phyloP scores from a whole-genome alignment of 30 jellyfish, hydroid and myxozoan genomes.

The Haliclystus octoradiatus region DNA sequence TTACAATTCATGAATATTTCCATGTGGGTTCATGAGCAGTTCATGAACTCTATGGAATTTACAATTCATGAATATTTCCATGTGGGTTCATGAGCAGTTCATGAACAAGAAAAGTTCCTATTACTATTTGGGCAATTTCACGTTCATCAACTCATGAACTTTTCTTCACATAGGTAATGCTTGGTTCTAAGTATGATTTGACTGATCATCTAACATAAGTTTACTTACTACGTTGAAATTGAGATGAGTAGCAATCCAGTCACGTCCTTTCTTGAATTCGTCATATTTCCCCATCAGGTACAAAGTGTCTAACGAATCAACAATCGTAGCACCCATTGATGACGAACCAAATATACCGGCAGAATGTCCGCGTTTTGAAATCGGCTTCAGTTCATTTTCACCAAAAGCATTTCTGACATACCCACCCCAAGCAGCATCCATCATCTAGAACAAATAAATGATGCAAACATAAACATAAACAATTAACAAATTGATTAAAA shows the following conservation, averaged over 20 bases:
- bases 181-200: too few relatives aligned
- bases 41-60: too few relatives aligned
- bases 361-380: slow-evolving; percentile 84
- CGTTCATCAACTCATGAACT: too few relatives aligned
- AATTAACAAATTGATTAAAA: not conserved
- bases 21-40: too few relatives aligned
- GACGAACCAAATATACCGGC: slow-evolving; percentile 98
- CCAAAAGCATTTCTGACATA: slow-evolving; percentile 86
- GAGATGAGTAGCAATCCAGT: slow-evolving; percentile 87
- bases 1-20: too few relatives aligned
- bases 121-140: too few relatives aligned
- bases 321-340: slow-evolving; percentile 90
- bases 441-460: slow-evolving; percentile 48
- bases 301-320: slow-evolving; percentile 92
- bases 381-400: slow-evolving; percentile 89
- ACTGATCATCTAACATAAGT: not conserved
- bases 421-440: slow-evolving; percentile 98
- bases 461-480: not conserved
- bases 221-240: slow-evolving; percentile 65
- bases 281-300: slow-evolving; percentile 88
- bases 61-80: too few relatives aligned
- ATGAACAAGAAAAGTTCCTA: too few relatives aligned
- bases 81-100: too few relatives aligned
- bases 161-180: too few relatives aligned
- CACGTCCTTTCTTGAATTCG: slow-evolving; percentile 88